Evolutionary conservation across 37 sponge, comb jelly and placozoan genomes (phyloP), one percentile per base, ranked within the genome.

Genomic region (Chondrosia reniformis): DNA sequence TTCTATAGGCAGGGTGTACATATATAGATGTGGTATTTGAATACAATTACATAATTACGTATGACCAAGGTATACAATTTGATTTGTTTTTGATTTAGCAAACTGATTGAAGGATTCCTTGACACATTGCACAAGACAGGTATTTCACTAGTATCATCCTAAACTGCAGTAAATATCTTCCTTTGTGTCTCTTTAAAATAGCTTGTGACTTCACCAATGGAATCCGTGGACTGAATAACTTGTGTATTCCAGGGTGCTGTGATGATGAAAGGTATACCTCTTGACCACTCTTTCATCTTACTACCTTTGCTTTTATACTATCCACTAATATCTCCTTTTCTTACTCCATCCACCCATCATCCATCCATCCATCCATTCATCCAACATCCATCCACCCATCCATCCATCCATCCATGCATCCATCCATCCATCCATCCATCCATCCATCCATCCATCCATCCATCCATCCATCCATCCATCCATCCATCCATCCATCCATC

Each of bases 191-290:
- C 15, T 22, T 36, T 42, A 42, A 25, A 3, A 72, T 55, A 89
- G 90, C 87, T 5, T 86, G 88, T 75, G 94, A 93, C 72, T 93
- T 93, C 45, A 93, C 94, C 0, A 93, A 93, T 78, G 84, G 85
- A 33, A 89, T 93, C 79, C 69, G 69, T 33, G 40, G 62, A 43
- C 81, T 91, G 22, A 57, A 45, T 43, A 17, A 52, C 0, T 30
- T 86, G 0, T 2, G 33, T 2, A 34, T 90, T 0, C 76, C 86
- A 24, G 71, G 28, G 42, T 33, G 27, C 0, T 49, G 24, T 1
- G 74, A 24, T 6, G 43, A 46, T 30, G 57, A 74, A 0, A 45
- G 57, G 80, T 82, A 59, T 38, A 75, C 37, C 56, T 56, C 10
- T 25, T n/a, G n/a, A n/a, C n/a, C n/a, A n/a, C n/a, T n/a, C n/a